Base-by-base conservation (phyloP, 2,113 vertebrate species). In the Ovis aries region DNA sequence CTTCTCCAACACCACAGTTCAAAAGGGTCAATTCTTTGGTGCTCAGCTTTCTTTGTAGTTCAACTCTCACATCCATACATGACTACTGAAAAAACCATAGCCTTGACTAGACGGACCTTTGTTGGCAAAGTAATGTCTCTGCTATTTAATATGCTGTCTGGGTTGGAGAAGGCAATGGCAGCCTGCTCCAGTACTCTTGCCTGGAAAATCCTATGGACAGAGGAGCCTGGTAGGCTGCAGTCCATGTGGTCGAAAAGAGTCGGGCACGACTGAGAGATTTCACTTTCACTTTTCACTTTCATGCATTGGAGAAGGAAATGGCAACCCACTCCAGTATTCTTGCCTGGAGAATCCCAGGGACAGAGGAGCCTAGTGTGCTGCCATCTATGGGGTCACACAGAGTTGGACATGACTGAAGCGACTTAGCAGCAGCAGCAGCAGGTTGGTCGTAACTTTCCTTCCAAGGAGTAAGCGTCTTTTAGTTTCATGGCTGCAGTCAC, bases 231-330 rank as follows among this genome's bases (percentile, higher is more conserved):
- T 27, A 27, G 57, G 57, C 25, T 27, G 25, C 25, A 12, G 23
- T 27, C 0, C 25, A 6, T 12, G 57, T 1, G 25, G 25, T 59
- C 11, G 4, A 27, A 27, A 59, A 27, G 57, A 59, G 10, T 59
- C 1, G 3, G 25, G 11, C 25, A 29, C 2, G 0, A 29, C 57
- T 27, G 25, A 59, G 25, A 0, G 10, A 59, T 11, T 59, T 59
- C 57, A 59, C 57, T 59, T 27, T 59, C 25, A 59, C 25, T 59
- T 27, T 59, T 59, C 25, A 59, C 57, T 59, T 59, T 59, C 57
- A 59, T 27, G 57, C 57, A 59, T 5, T 27, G 57, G 57, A 59
- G 25, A 27, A 27, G 57, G 57, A 59, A 59, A 59, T 27, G 25
- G 25, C 25, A 59, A 59, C 57, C 57, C 57, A 59, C 57, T 59